Base-by-base conservation (phyloP, 2,797 vertebrate species). In the Clamator glandarius region DNA sequence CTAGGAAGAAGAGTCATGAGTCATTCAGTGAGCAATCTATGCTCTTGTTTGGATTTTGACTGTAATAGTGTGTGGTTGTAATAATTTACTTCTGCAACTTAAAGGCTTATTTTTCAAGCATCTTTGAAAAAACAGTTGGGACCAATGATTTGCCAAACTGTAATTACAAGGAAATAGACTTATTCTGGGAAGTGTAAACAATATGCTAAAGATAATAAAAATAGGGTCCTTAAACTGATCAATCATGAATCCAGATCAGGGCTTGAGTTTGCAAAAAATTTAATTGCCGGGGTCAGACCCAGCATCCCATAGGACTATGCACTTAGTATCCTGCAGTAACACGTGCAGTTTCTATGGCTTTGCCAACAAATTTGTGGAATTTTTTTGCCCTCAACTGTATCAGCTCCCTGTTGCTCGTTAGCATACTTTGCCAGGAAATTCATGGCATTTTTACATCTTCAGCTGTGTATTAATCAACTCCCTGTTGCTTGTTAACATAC, bases 381-480 rank as follows among this genome's bases (percentile, higher is more conserved):
- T 91, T 94, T 96, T 96, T 93, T 93, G 84, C 95, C 82, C 72
- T 95, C 84, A 87, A 87, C 87, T 93, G 84, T 90, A 80, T 91
- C 81, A 85, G 93, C 84, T 95, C 92, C 95, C 93, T 77, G 87
- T 95, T 93, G 96, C 72, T 96, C 1, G 20, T 95, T 95, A 95
- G 89, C 75, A 80, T 72, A 83, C 89, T 95, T 94, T 85, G 90
- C 92, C 89, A 95, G 91, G 75, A 94, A 96, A 96, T 93, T 92
- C 89, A 61, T 93, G 82, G 78, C 91, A 73, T 93, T 95, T 94
- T 92, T 93, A 85, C 84, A 83, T 93, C 87, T 89, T 95, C 92
- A 95, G 87, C 89, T 95, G 93, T 92, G 90, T 90, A 90, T 96
- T 95, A 96, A 96, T 96, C 93, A 96, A 95, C 93, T 95, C 92